Percentiles rank a stretch among this genome's conserved stretches.
phyloP scores from a whole-genome alignment of 2,113 vertebrate species.

The Dasypus novemcinctus region DNA sequence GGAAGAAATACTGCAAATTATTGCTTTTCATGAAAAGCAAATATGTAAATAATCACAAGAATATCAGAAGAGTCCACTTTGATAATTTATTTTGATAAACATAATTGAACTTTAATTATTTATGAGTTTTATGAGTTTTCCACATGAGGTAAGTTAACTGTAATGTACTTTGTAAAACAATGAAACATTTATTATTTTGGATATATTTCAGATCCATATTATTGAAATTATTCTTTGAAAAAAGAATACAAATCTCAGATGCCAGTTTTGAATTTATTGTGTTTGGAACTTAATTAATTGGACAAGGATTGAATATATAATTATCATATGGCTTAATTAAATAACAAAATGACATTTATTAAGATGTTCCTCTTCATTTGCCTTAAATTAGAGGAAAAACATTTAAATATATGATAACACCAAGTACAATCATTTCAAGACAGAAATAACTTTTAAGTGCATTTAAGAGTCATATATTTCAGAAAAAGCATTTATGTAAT shows the following conservation, averaged over 20 bases:
- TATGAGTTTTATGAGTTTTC: constrained; percentile 23
- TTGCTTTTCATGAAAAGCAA: not conserved
- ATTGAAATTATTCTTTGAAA: constrained; percentile 4
- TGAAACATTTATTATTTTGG: constrained; percentile 4
- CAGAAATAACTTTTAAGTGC: not conserved
- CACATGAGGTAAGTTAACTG: not conserved
- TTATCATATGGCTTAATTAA: not conserved
- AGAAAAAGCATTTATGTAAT: not conserved
- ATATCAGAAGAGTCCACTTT: not conserved
- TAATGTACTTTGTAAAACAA: not conserved
- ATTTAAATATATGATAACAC: not conserved
- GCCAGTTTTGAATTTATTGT: not conserved
- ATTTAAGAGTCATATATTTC: not conserved
- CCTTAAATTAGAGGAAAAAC: not conserved
- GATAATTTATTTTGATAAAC: constrained; percentile 7
- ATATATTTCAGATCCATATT: not conserved
- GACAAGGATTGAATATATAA: not conserved
- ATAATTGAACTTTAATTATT: constrained; percentile 58
- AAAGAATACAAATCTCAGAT: not conserved
- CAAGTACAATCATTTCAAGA: not conserved
- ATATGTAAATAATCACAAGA: not conserved
- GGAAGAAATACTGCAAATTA: not conserved
- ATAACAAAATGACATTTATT: not conserved
- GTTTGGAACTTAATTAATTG: not conserved
- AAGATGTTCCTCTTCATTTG: not conserved